Conservation (phyloP, 2,113 vertebrate genomes). For the Poeciliopsis retropinna region DNA sequence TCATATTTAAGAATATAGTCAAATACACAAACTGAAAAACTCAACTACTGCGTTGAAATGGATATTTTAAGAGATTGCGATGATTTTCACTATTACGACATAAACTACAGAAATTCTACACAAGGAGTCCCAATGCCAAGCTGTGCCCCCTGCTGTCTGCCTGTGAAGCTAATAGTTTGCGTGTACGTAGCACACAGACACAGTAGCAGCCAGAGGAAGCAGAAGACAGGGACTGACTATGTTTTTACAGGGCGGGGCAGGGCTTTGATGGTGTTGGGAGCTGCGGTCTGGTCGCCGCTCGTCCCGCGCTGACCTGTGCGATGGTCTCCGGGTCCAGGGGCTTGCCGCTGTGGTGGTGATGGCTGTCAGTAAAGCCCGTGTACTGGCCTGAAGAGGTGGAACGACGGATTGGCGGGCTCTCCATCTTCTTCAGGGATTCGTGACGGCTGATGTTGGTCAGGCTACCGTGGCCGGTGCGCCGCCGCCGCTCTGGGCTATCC, state of each 20-base stretch:
- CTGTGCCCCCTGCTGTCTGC: conserved; percentile 61
- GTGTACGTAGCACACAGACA: conserved; percentile 63
- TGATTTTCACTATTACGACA: background rate
- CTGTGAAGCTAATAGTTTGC: conserved; percentile 58
- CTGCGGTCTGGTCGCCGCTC: conserved; percentile 73
- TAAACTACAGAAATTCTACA: background rate
- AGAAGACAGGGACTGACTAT: conserved; percentile 78
- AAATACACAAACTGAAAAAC: background rate
- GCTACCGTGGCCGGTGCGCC: conserved; percentile 88
- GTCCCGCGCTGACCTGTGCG: conserved; percentile 91
- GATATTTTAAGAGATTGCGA: background rate
- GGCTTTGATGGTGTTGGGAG: conserved; percentile 77
- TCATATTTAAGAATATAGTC: background rate
- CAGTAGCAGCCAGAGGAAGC: conserved; percentile 72
- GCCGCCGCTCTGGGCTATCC: conserved; percentile 91
- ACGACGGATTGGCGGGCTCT: conserved; percentile 94
- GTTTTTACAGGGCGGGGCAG: conserved; percentile 79
- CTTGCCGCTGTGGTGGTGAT: conserved; percentile 76
- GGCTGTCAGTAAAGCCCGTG: conserved; percentile 84
- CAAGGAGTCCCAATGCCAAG: conserved; percentile 24
- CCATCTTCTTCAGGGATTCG: conserved; percentile 93
- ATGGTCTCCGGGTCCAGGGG: conserved; percentile 95
- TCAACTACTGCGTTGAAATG: background rate
- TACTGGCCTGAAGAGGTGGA: conserved; percentile 98
- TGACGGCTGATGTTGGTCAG: conserved; percentile 95